A percentile compares a stretch with the other conserved stretches of the same genome.
Evolutionary conservation across 2,888 invertebrate genomes (phyloP).

Genomic region (Biston betularia): DNA sequence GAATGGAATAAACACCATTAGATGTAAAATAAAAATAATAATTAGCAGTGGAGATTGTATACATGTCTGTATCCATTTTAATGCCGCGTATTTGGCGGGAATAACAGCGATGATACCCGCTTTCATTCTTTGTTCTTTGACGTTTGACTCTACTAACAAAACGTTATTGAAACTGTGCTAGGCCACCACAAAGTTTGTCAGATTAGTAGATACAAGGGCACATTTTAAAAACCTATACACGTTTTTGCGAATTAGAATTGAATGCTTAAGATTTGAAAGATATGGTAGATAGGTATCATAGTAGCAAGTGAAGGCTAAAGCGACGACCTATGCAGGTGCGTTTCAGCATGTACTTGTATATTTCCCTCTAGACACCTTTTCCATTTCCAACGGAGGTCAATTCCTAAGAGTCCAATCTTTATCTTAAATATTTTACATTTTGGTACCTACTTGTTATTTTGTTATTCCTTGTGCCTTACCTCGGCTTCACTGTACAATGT

Average conservation of each 20-base stretch:
- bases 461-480: constrained; percentile 57
- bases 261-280: background rate
- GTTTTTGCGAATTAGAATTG: background rate
- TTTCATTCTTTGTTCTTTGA: too few relatives aligned
- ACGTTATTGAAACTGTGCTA: too few relatives aligned
- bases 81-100: too few relatives aligned
- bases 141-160: too few relatives aligned
- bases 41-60: too few relatives aligned
- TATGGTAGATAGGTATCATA: background rate
- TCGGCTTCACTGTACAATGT: constrained; percentile 12
- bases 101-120: too few relatives aligned
- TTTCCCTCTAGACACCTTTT: background rate
- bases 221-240: background rate
- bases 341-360: background rate
- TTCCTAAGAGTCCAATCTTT: constrained; percentile 36
- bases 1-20: too few relatives aligned
- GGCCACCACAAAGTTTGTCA: background rate
- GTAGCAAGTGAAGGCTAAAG: too few relatives aligned
- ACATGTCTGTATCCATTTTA: too few relatives aligned
- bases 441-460: constrained; percentile 24
- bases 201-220: constrained; percentile 5
- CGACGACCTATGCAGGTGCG: background rate
- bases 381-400: constrained; percentile 31
- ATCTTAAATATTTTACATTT: constrained; percentile 17
- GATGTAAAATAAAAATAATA: too few relatives aligned